Base-by-base conservation (phyloP, 2,888 invertebrate species). In the Drosophila neutralis region DNA sequence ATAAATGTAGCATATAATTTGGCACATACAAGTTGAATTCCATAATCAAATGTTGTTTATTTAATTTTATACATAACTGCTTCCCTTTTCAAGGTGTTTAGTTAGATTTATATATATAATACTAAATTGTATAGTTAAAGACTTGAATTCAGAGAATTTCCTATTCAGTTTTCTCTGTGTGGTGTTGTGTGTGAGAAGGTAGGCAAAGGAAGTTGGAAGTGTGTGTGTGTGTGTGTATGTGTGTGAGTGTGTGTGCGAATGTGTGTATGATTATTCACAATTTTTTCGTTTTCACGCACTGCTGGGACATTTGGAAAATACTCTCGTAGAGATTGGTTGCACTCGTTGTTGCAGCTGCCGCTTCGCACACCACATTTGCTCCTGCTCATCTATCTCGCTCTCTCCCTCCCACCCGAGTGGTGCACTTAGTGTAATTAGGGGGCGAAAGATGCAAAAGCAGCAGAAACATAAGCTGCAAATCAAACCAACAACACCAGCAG, bases 251-350 rank as follows among this genome's bases (percentile, higher is more conserved):
- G 7, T 7, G 40, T 53, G 49, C n/a, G 13, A 27, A 27, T 68
- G 60, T 42, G 40, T 35, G 24, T 71, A 64, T 74, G 71, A 82
- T 72, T 83, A 80, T 85, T 84, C 85, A 89, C 80, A 87, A 85
- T 89, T 86, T 11, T 86, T 82, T 84, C 90, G 87, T 89, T 87
- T 86, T 86, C 80, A 86, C 88, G 85, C 90, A 89, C 85, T 84
- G 85, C 53, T 86, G 85, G 85, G 90, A 89, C 90, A 86, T 89
- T 86, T 84, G 82, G 82, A 82, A 42, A 62, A 33, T n/a, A 40
- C 52, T 66, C 66, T 64, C 64, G 68, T 69, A 67, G 74, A 75
- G 85, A 81, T 76, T 82, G 77, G 80, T 72, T 69, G 69, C 65
- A 72, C 60, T n/a, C 57, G 64, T 8, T 48, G 57, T 4, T 49